Conservation (phyloP, 1,140 invertebrate genomes). For the Drosophila sucinea region DNA sequence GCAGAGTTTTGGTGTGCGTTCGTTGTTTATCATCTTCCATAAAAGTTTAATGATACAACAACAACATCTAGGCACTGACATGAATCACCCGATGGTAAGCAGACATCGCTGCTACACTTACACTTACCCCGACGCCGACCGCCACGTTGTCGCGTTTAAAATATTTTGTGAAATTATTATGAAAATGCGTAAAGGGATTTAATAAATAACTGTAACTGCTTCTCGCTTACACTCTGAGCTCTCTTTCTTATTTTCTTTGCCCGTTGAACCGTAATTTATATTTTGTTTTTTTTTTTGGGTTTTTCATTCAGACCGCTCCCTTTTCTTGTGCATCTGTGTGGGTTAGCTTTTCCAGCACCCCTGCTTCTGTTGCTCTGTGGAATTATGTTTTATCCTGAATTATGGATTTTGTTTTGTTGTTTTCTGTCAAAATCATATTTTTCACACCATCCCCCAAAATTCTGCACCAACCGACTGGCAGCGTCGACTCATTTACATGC, state of each 20-base stretch:
- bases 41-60: slow-evolving; percentile 71
- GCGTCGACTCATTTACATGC: slow-evolving; percentile 75
- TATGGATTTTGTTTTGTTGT: slow-evolving; percentile 83
- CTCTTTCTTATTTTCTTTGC: slow-evolving; percentile 37
- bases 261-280: slow-evolving; percentile 70
- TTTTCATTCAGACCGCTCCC: slow-evolving; percentile 52
- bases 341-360: slow-evolving; percentile 25
- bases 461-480: slow-evolving; percentile 21
- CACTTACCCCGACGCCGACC: slow-evolving; percentile 4
- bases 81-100: slow-evolving; percentile 70
- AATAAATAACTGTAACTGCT: slow-evolving; percentile 83
- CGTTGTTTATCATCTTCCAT: slow-evolving; percentile 44
- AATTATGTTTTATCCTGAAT: slow-evolving; percentile 83
- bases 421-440: slow-evolving; percentile 83
- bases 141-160: slow-evolving; percentile 66
- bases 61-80: slow-evolving; percentile 47
- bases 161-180: slow-evolving; percentile 82
- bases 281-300: slow-evolving; percentile 54
- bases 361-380: slow-evolving; percentile 58
- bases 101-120: slow-evolving; percentile 23
- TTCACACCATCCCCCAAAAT: slow-evolving; percentile 42
- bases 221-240: slow-evolving; percentile 42
- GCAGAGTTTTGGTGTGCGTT: slow-evolving; percentile 26
- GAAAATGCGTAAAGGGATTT: slow-evolving; percentile 83
- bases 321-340: slow-evolving; percentile 72